phyloP scores from a whole-genome alignment of 2,888 invertebrate species.

The Tridacna crocea region DNA sequence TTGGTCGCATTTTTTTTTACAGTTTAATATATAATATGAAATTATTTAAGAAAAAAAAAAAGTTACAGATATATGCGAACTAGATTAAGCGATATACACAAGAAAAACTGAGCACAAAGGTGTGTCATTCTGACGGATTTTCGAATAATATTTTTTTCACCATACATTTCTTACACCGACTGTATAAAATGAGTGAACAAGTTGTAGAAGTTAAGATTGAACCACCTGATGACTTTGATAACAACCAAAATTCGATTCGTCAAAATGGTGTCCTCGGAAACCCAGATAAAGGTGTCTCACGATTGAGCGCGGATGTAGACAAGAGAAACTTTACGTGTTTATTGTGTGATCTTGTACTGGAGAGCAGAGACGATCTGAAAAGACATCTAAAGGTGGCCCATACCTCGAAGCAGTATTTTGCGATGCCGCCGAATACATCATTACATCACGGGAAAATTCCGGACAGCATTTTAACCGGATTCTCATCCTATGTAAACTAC shows the following conservation, averaged over 20 bases:
- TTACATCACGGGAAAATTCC: conserved; percentile 4
- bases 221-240: conserved; percentile 44
- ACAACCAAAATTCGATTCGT: conserved; percentile 20
- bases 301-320: conserved; percentile 14
- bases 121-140: too few relatives aligned
- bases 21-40: neutral
- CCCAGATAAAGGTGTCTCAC: neutral
- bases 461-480: conserved; percentile 20
- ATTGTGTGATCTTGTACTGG: conserved; percentile 63
- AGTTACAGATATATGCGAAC: neutral
- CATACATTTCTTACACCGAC: too few relatives aligned
- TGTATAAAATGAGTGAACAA: conserved; percentile 36
- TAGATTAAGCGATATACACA: neutral
- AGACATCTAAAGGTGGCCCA: conserved; percentile 56
- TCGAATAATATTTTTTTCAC: too few relatives aligned
- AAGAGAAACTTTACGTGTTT: conserved; percentile 60
- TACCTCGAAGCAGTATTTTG: conserved; percentile 40
- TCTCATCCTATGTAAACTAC: conserved; percentile 52
- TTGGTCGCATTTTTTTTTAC: neutral
- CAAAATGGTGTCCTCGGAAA: conserved; percentile 27
- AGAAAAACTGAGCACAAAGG: too few relatives aligned
- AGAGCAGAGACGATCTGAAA: conserved; percentile 60
- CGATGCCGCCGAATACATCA: conserved; percentile 5
- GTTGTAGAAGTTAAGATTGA: conserved; percentile 51
- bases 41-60: neutral